Conservation (phyloP, 2,113 vertebrate species). For the Zosterops borbonicus region DNA sequence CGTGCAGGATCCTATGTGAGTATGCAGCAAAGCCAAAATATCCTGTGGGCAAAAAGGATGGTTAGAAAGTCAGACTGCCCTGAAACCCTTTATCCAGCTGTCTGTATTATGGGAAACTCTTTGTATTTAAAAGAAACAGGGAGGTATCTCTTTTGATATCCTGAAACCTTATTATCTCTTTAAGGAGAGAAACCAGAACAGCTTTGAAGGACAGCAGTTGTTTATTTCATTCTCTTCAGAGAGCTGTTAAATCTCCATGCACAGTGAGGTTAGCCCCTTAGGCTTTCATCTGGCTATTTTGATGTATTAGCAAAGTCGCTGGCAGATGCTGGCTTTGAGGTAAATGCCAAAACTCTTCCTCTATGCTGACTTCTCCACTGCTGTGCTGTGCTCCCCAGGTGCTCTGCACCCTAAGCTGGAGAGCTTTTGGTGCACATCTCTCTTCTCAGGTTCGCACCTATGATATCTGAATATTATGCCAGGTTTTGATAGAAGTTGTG, state of each 20-base stretch:
- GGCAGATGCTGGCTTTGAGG: conserved; percentile 1
- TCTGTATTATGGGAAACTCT: not conserved
- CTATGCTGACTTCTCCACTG: not conserved
- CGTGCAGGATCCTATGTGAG: not conserved
- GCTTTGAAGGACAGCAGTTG: conserved; percentile 5
- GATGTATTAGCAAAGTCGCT: conserved; percentile 16
- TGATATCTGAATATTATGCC: not conserved
- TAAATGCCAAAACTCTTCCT: not conserved
- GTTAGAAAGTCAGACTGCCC: not conserved
- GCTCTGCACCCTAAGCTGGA: not conserved
- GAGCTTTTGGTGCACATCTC: not conserved
- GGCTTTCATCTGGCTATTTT: conserved; percentile 34
- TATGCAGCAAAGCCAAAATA: not conserved
- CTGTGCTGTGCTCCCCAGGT: not conserved
- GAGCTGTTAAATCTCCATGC: not conserved
- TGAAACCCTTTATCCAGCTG: not conserved
- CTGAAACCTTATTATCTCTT: not conserved
- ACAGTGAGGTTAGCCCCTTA: not conserved
- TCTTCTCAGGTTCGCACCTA: not conserved
- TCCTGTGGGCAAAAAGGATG: not conserved
- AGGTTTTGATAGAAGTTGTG: not conserved
- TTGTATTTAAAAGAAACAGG: not conserved
- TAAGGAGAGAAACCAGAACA: conserved; percentile 32
- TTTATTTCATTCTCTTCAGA: conserved; percentile 46
- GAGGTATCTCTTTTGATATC: not conserved